These are phyloP conservation scores for Echinops telfairi DNA, from an alignment of 2,113 vertebrate genomes.

Conservation along the genomic window DNA sequence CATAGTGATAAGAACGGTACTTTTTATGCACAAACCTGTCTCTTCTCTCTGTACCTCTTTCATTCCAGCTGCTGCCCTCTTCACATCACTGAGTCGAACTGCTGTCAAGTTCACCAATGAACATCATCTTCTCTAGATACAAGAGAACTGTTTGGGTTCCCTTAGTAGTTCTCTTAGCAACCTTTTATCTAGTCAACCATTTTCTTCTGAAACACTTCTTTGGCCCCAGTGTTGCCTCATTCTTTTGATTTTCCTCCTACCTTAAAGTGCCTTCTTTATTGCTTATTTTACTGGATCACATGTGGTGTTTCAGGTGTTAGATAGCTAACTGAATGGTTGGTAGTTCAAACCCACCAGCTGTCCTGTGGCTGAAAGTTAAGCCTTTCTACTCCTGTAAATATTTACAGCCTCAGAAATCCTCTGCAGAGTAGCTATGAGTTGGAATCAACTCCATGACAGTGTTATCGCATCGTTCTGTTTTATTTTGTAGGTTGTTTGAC, in stretches of 20 bases:
- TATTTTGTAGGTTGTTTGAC: too few species aligned
- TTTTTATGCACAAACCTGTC: not conserved
- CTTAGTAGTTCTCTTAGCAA: too few species aligned
- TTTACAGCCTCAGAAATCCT: too few species aligned
- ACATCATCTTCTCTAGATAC: not conserved
- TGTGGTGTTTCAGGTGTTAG: not conserved
- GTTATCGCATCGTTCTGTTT: too few species aligned
- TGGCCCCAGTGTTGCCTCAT: not conserved
- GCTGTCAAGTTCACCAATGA: not conserved
- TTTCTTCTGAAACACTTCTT: not conserved
- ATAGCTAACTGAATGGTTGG: too few species aligned
- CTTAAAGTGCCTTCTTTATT: not conserved
- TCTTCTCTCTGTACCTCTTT: too few species aligned
- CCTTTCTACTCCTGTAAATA: too few species aligned
- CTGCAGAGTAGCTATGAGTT: too few species aligned
- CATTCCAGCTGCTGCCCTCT: not conserved
- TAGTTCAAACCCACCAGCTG: too few species aligned
- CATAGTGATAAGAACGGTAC: not conserved
- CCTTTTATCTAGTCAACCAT: too few species aligned
- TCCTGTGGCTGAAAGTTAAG: too few species aligned
- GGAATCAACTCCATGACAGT: too few species aligned
- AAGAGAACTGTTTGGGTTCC: not conserved
- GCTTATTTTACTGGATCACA: not conserved
- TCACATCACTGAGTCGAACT: not conserved
- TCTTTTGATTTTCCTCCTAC: not conserved